Percentiles rank a stretch among this genome's conserved stretches.
phyloP scores from a whole-genome alignment of 2,113 vertebrate genomes.

The Tapirus terrestris region DNA sequence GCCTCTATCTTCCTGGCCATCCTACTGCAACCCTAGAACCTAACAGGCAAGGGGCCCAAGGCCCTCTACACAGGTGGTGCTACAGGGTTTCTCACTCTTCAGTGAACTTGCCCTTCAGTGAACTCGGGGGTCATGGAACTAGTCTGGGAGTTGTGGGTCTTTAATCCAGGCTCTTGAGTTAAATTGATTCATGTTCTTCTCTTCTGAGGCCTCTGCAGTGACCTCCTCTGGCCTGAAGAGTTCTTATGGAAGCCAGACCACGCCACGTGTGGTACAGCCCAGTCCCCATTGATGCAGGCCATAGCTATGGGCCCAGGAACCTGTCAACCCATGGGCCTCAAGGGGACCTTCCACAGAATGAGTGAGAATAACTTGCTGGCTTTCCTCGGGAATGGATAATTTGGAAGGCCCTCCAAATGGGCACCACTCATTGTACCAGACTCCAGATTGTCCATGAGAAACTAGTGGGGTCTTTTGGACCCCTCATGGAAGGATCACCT shows the following conservation, averaged over 20 bases:
- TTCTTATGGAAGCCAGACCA: neutral
- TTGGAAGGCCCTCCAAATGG: neutral
- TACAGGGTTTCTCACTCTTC: neutral
- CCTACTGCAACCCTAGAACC: neutral
- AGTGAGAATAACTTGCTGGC: neutral
- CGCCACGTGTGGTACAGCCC: neutral
- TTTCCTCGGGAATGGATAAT: neutral
- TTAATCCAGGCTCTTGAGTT: neutral
- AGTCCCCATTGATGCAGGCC: neutral
- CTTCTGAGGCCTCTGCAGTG: neutral
- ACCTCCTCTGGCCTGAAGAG: neutral
- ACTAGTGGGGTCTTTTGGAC: neutral
- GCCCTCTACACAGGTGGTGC: neutral
- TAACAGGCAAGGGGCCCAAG: neutral
- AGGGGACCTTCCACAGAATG: neutral
- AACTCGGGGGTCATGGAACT: neutral
- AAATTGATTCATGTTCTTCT: neutral
- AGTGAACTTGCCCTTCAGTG: neutral
- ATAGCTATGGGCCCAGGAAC: neutral
- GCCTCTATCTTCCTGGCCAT: neutral
- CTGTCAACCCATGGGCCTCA: neutral
- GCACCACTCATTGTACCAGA: neutral
- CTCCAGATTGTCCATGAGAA: neutral
- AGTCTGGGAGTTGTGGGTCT: neutral
- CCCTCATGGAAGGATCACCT: neutral